phyloP scores from a whole-genome alignment of 2,888 invertebrate species.

The Phengaris arion region DNA sequence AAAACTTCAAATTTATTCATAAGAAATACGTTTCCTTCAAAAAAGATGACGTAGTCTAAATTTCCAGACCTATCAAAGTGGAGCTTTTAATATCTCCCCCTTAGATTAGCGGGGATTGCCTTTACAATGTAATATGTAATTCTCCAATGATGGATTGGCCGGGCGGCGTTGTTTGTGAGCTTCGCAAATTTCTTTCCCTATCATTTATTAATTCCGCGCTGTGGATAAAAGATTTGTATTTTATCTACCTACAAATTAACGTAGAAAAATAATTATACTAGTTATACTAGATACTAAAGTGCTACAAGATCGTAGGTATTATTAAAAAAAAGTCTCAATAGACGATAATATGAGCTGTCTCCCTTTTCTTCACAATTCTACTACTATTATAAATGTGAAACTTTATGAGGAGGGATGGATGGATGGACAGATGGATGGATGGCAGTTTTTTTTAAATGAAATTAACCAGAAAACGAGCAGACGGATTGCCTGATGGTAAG shows the following conservation, averaged over 20 bases:
- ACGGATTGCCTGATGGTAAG: too few relatives aligned
- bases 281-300: not conserved
- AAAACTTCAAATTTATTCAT: conserved; percentile 21
- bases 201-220: conserved; percentile 23
- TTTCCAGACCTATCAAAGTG: conserved; percentile 19
- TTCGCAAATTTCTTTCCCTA: conserved; percentile 45
- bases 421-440: too few relatives aligned
- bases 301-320: not conserved
- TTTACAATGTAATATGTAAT: conserved; percentile 43
- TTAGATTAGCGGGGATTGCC: conserved; percentile 43
- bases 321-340: too few relatives aligned
- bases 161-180: conserved; percentile 42
- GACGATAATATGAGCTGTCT: too few relatives aligned
- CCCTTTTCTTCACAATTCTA: too few relatives aligned
- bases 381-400: too few relatives aligned
- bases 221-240: not conserved
- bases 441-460: too few relatives aligned
- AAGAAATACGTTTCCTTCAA: conserved; percentile 22
- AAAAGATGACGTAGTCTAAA: conserved; percentile 19
- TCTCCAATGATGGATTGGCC: conserved; percentile 47
- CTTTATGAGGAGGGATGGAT: too few relatives aligned
- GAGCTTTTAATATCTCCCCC: conserved; percentile 32
- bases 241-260: not conserved
- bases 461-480: too few relatives aligned
- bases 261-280: not conserved